Conservation (phyloP, 2,888 invertebrate species). For the Drosophila paracracens region DNA sequence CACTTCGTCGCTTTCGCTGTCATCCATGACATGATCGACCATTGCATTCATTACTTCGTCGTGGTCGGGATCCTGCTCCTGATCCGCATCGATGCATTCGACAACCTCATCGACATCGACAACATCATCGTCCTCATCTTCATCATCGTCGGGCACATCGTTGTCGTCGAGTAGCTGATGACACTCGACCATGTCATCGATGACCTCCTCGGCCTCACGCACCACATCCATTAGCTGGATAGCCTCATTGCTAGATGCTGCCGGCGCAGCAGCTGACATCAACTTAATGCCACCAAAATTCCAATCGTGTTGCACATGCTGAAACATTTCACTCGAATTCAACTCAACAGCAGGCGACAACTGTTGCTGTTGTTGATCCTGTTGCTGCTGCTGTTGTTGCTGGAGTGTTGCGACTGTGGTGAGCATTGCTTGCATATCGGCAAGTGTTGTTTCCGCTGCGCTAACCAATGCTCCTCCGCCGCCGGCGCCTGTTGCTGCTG, state of each 20-base stretch:
- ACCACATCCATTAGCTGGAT: slow-evolving; percentile 66
- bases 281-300: slow-evolving; percentile 83
- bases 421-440: slow-evolving; percentile 71
- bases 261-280: slow-evolving; percentile 37
- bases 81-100: slow-evolving; percentile 66
- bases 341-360: slow-evolving; percentile 51
- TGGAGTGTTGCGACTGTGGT: slow-evolving; percentile 69
- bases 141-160: slow-evolving; percentile 59
- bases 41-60: slow-evolving; percentile 57
- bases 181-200: slow-evolving; percentile 67
- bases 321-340: slow-evolving; percentile 81
- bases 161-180: slow-evolving; percentile 52
- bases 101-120: slow-evolving; percentile 70
- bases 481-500: neutral
- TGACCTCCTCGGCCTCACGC: slow-evolving; percentile 60
- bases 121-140: slow-evolving; percentile 48
- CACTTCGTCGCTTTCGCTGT: slow-evolving; percentile 71
- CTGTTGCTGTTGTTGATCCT: slow-evolving; percentile 41
- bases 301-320: slow-evolving; percentile 84
- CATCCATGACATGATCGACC: slow-evolving; percentile 60
- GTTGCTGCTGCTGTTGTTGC: slow-evolving; percentile 52
- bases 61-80: slow-evolving; percentile 55
- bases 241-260: slow-evolving; percentile 43
- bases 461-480: slow-evolving; percentile 33
- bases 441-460: slow-evolving; percentile 50